Conservation (phyloP, 2,888 invertebrate species). For the Latrodectus elegans region DNA sequence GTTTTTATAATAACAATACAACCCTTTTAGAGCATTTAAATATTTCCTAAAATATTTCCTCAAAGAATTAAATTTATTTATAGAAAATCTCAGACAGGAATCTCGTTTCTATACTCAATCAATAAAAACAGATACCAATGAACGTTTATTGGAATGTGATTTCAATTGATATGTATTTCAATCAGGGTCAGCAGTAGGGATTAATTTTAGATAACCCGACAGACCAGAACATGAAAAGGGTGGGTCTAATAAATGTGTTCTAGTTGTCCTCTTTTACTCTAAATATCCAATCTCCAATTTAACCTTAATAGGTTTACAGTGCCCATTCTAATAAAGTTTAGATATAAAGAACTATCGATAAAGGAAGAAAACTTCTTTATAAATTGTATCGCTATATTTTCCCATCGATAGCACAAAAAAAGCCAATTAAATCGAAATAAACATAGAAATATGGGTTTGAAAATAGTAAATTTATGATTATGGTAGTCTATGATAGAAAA, state of each 20-base stretch:
- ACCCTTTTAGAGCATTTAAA: too few relatives aligned
- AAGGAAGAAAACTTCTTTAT: slow-evolving; percentile 5
- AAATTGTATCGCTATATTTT: neutral
- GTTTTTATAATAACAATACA: too few relatives aligned
- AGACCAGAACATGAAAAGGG: slow-evolving; percentile 41
- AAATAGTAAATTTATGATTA: too few relatives aligned
- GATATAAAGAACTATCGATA: slow-evolving; percentile 50
- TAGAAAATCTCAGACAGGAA: too few relatives aligned
- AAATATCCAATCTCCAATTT: slow-evolving; percentile 36
- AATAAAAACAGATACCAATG: too few relatives aligned
- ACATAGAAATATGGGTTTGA: too few relatives aligned
- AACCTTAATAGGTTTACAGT: slow-evolving; percentile 54
- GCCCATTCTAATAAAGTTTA: slow-evolving; percentile 26
- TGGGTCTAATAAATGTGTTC: slow-evolving; percentile 45
- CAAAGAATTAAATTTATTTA: too few relatives aligned
- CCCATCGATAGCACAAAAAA: neutral
- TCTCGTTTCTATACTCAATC: too few relatives aligned
- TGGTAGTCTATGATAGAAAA: too few relatives aligned
- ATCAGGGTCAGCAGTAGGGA: slow-evolving; percentile 26
- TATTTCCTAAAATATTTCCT: too few relatives aligned
- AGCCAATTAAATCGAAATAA: too few relatives aligned
- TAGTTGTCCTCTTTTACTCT: slow-evolving; percentile 54
- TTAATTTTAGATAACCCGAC: slow-evolving; percentile 61
- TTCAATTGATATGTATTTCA: neutral
- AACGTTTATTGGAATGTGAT: neutral